Percentiles rank a stretch among this genome's conserved stretches.
These are phyloP conservation scores for Thalassaphorura encarpata DNA, from an alignment of 1,140 invertebrate species.

Conservation along the genomic window DNA sequence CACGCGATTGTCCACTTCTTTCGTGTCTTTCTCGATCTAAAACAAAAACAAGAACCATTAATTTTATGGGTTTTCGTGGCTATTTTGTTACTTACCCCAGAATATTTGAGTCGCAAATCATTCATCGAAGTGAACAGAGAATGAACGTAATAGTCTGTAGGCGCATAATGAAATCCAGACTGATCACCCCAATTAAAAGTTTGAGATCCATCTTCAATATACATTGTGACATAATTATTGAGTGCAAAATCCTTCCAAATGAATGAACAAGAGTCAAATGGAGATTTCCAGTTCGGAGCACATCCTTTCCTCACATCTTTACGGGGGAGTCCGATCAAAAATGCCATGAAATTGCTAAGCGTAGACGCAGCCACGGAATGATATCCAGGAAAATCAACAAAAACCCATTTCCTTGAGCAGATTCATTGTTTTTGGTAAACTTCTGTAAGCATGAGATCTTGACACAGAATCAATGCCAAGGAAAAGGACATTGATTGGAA, in stretches of 20 bases:
- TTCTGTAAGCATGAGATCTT: slow-evolving; percentile 1
- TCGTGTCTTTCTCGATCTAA: background rate
- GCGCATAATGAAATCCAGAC: slow-evolving; percentile 39
- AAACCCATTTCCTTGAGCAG: background rate
- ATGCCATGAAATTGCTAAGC: background rate
- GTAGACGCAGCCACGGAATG: background rate
- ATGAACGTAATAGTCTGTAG: slow-evolving; percentile 42
- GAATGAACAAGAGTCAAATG: slow-evolving; percentile 34
- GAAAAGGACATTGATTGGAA: slow-evolving; percentile 6
- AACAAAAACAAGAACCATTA: no score
- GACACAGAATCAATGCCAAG: slow-evolving; percentile 6
- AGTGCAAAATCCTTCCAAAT: slow-evolving; percentile 44
- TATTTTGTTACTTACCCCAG: slow-evolving; percentile 4
- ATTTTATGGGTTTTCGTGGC: no score
- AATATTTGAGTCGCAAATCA: slow-evolving; percentile 11
- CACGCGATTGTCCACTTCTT: background rate
- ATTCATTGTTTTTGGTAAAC: background rate
- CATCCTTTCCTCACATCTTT: slow-evolving; percentile 9
- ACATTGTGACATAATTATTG: slow-evolving; percentile 42
- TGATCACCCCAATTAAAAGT: slow-evolving; percentile 43
- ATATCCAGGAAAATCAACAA: slow-evolving; percentile 6
- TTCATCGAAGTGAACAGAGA: slow-evolving; percentile 41
- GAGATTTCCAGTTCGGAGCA: slow-evolving; percentile 28
- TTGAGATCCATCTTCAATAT: slow-evolving; percentile 42
- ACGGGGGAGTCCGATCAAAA: background rate